Percentiles rank a stretch among this genome's conserved stretches.
phyloP scores from a whole-genome alignment of 2,888 invertebrate genomes.

The Geophilus truncorum region DNA sequence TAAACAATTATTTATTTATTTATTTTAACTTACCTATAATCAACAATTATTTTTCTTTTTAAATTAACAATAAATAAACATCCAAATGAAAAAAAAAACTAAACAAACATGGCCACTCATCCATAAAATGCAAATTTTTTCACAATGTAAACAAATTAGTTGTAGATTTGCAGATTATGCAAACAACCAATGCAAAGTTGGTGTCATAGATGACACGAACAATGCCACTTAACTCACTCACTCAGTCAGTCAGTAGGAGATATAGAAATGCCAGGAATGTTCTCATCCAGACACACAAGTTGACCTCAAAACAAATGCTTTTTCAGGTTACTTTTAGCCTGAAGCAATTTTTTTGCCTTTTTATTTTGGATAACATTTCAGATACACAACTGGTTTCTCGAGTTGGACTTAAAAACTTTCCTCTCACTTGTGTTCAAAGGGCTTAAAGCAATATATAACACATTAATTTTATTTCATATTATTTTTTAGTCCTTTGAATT shows the following conservation, averaged over 20 bases:
- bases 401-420: not conserved
- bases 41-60: too few species aligned
- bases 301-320: constrained; percentile 20
- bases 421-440: not conserved
- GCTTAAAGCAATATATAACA: not conserved
- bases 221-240: not conserved
- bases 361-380: not conserved
- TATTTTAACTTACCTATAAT: not conserved
- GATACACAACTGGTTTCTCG: constrained; percentile 2
- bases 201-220: not conserved
- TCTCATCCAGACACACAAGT: constrained; percentile 12
- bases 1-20: not conserved
- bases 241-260: not conserved
- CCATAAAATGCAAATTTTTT: not conserved
- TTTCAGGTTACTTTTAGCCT: constrained; percentile 1
- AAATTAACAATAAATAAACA: too few species aligned
- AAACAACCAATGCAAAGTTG: not conserved
- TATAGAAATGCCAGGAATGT: not conserved
- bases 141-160: not conserved
- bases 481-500: not conserved
- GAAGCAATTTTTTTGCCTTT: not conserved
- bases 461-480: not conserved
- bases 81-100: too few species aligned
- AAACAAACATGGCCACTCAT: too few species aligned
- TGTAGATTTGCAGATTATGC: not conserved